Percentiles rank a stretch among this genome's conserved stretches.
phyloP scores from a whole-genome alignment of 2,113 vertebrate species.

The Burhinus oedicnemus region DNA sequence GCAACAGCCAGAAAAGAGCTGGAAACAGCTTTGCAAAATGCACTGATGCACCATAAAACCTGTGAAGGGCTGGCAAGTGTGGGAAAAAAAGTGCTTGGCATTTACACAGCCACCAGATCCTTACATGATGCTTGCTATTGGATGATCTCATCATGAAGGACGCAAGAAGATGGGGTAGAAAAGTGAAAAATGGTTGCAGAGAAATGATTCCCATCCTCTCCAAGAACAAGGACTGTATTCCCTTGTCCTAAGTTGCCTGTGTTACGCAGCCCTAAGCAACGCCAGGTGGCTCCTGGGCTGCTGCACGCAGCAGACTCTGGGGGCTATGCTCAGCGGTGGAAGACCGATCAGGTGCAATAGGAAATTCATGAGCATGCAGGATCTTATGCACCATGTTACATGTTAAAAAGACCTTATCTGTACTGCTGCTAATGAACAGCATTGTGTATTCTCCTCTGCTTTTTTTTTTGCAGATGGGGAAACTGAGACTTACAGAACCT shows the following conservation, averaged over 20 bases:
- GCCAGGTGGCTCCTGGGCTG: neutral
- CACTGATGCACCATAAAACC: neutral
- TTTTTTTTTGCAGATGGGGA: neutral
- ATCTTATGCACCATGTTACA: neutral
- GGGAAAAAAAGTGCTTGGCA: neutral
- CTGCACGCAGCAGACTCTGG: neutral
- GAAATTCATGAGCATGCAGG: neutral
- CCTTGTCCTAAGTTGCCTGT: neutral
- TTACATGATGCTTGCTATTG: neutral
- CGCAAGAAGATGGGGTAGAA: neutral
- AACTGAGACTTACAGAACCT: neutral
- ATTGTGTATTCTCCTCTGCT: neutral
- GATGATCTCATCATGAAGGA: neutral
- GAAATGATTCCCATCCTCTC: neutral
- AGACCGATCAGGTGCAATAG: neutral
- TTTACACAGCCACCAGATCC: neutral
- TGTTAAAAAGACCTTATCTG: neutral
- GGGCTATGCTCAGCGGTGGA: accelerated
- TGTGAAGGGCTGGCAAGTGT: neutral
- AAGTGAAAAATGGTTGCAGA: neutral
- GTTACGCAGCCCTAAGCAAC: neutral
- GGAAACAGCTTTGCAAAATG: neutral
- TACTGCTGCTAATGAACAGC: neutral
- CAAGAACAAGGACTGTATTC: neutral
- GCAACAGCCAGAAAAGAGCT: neutral